These are phyloP conservation scores for Hozukius guyotensis DNA, from an alignment of 2,797 vertebrate species.

Conservation along the genomic window DNA sequence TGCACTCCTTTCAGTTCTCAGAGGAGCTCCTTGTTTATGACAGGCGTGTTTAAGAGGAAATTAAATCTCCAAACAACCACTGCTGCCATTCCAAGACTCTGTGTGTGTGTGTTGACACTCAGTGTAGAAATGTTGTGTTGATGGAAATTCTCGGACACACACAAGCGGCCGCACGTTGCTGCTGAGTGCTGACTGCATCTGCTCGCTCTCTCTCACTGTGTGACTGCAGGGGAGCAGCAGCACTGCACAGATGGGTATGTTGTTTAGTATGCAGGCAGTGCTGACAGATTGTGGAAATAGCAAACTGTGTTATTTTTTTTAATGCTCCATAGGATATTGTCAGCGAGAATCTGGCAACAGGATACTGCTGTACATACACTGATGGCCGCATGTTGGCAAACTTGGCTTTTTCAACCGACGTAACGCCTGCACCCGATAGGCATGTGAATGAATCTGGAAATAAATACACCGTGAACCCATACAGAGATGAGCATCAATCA, in stretches of 20 bases:
- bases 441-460: not conserved
- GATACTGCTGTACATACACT: slow-evolving; percentile 13
- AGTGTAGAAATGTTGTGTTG: slow-evolving; percentile 54
- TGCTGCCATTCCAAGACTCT: slow-evolving; percentile 22
- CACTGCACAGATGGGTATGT: slow-evolving; percentile 69
- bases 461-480: not conserved
- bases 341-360: slow-evolving; percentile 40
- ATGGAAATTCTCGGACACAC: slow-evolving; percentile 52
- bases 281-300: slow-evolving; percentile 55
- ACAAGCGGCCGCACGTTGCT: slow-evolving; percentile 57
- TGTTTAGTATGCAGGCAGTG: slow-evolving; percentile 61
- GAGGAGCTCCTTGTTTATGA: slow-evolving; percentile 43
- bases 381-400: slow-evolving; percentile 29
- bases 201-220: slow-evolving; percentile 48
- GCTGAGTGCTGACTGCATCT: slow-evolving; percentile 66
- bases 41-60: slow-evolving; percentile 40
- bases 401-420: slow-evolving; percentile 12
- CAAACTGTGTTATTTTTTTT: slow-evolving; percentile 36
- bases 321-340: slow-evolving; percentile 35
- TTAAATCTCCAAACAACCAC: slow-evolving; percentile 44
- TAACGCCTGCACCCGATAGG: not conserved
- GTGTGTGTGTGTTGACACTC: slow-evolving; percentile 33
- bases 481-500: not conserved
- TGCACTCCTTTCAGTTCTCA: slow-evolving; percentile 16
- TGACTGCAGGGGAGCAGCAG: slow-evolving; percentile 62